Evolutionary conservation across 2,797 vertebrate species (phyloP), one percentile per base, ranked within the genome.

Genomic region (Thunnus albacares): DNA sequence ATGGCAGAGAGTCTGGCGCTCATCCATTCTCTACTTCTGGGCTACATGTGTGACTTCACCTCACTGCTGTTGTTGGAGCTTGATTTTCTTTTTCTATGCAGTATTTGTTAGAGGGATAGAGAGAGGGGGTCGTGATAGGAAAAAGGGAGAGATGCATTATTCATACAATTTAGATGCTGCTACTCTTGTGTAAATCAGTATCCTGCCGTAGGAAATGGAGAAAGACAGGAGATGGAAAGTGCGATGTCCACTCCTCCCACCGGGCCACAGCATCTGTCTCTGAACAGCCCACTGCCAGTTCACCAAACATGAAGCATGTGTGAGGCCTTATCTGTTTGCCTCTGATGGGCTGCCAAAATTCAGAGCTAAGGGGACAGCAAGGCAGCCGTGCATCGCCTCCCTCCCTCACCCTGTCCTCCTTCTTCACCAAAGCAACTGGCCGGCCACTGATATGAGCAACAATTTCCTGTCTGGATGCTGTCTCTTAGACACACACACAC

Each of bases 301-400:
- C 78, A 78, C 76, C 88, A 79, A 91, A 92, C 86, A 82, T 58
- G 72, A 84, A 82, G 84, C 88, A 88, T 87, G 84, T 84, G 84
- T 87, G 83, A 81, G 75, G 80, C 79, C 84, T 90, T 91, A 91
- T 91, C 91, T 86, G 80, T 70, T 82, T 6, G 64, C 83, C 86
- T 92, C 85, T 92, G 89, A 92, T 91, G 86, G 80, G 80, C 81
- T 92, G 92, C 93, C 93, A 94, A 76, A 59, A 87, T 70, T 75
- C 83, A 51, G 77, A 63, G 77, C 74, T 83, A 67, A 73, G 75
- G 87, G 86, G 84, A 84, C 80, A 43, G 79, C 51, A 51, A 84
- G 80, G 76, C 79, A 83, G 71, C 65, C 81, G 70, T 56, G 85
- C 88, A 75, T 64, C 59, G 2, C 65, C 67, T 56, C 61, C 58